phyloP scores from a whole-genome alignment of 2,797 vertebrate species.

The Orestias chungarensis region DNA sequence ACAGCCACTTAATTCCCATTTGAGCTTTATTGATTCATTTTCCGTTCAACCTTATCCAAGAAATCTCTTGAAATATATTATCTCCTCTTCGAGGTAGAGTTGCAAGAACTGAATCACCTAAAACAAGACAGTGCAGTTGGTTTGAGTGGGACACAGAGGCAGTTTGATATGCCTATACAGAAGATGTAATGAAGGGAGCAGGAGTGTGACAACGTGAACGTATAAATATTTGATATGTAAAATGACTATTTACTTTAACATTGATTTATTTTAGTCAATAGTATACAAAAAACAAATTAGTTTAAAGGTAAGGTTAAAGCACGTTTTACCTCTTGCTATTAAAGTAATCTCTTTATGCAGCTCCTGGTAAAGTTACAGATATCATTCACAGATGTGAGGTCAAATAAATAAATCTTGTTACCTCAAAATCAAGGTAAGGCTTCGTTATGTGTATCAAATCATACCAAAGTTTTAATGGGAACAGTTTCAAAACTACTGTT shows the following conservation, averaged over 20 bases:
- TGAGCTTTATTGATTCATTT: slow-evolving; percentile 15
- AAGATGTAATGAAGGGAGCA: neutral
- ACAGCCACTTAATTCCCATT: slow-evolving; percentile 6
- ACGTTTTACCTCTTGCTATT: too few relatives aligned
- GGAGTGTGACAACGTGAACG: neutral
- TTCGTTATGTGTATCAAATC: neutral
- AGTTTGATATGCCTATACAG: neutral
- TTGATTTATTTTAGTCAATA: neutral
- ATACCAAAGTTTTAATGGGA: neutral
- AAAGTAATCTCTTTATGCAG: neutral
- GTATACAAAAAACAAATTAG: neutral
- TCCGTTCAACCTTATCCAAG: slow-evolving; percentile 7
- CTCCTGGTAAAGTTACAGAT: neutral
- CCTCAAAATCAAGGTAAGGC: neutral
- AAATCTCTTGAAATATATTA: slow-evolving; percentile 13
- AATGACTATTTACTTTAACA: neutral
- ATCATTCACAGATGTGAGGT: neutral
- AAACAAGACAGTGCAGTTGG: neutral
- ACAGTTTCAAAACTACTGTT: neutral
- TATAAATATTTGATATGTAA: neutral
- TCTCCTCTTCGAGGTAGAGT: slow-evolving; percentile 7
- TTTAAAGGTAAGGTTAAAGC: too few relatives aligned
- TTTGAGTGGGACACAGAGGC: neutral
- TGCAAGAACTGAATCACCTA: neutral
- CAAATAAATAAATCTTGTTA: neutral